phyloP scores from a whole-genome alignment of 2,888 invertebrate genomes.

The Mesorhabditis belari region DNA sequence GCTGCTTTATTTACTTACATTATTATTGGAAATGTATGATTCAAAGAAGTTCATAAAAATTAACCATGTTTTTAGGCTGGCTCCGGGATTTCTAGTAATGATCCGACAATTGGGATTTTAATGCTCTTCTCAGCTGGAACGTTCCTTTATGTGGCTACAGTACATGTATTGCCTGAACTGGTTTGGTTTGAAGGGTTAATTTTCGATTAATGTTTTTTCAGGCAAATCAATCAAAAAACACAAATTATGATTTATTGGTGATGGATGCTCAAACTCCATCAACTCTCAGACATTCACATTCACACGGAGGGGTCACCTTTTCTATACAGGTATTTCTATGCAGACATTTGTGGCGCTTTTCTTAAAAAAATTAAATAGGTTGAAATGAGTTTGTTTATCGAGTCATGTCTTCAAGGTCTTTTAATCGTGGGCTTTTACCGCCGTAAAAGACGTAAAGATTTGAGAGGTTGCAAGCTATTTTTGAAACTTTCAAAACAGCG shows the following conservation, averaged over 20 bases:
- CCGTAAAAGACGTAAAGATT: too few species aligned
- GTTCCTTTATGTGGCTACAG: slow-evolving; percentile 94
- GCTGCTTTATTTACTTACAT: slow-evolving; percentile 84
- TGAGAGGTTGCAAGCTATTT: too few species aligned
- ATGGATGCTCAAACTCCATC: slow-evolving; percentile 11
- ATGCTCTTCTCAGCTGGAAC: slow-evolving; percentile 99
- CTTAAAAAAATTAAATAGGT: too few species aligned
- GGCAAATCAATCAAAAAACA: slow-evolving; percentile 3
- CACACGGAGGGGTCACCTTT: slow-evolving; percentile 1
- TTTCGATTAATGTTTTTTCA: neutral
- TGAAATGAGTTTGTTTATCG: too few species aligned
- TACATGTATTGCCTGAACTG: slow-evolving; percentile 92
- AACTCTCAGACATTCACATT: slow-evolving; percentile 13
- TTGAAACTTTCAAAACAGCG: too few species aligned
- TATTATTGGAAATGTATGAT: slow-evolving; percentile 70
- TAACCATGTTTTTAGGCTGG: neutral
- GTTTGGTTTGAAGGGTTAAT: slow-evolving; percentile 28
- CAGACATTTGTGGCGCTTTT: slow-evolving; percentile 71
- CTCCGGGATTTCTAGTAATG: slow-evolving; percentile 54
- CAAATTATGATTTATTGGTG: slow-evolving; percentile 5
- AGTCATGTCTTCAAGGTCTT: too few species aligned
- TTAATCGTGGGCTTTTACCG: too few species aligned
- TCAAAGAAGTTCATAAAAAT: too few species aligned
- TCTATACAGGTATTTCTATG: slow-evolving; percentile 2
- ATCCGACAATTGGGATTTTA: slow-evolving; percentile 89